Evolutionary conservation across 1,140 invertebrate genomes (phyloP), one percentile per base, ranked within the genome.

Genomic region (Aphaenogaster floridana): DNA sequence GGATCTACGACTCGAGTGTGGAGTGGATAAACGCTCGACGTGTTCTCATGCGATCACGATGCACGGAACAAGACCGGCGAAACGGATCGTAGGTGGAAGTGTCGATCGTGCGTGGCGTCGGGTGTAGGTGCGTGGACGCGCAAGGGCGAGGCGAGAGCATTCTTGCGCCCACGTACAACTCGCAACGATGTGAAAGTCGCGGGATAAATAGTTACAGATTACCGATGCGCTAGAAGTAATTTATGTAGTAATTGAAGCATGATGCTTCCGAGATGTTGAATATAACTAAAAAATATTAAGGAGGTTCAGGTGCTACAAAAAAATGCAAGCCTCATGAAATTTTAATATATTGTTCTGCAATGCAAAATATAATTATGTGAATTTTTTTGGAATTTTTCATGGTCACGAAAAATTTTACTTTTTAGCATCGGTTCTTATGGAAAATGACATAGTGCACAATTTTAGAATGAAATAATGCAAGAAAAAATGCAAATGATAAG

Each of bases 31-130:
- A 88, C 66, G 48, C 13, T 50, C 13, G 57, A 57, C 57, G 15
- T 64, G 48, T 81, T 88, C 76, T 76, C 84, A 86, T 69, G 61
- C 61, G 68, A 57, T 71, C 52, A 54, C 52, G 4, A 59, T 15
- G 11, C 54, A n/a, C 28, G 57, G 36, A 64, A 72, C 86, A 45
- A 66, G 78, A 88, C 64, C 66, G 76, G 28, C 66, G 21, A 34
- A 79, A 68, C 48, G 48, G 34, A 57, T 87, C 48, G 69, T 89
- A 48, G 39, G 59, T 88, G 87, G 57, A 86, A 48, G 48, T 48
- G 42, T 69, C 74, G 48, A 86, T 86, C 68, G 68, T 74, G 66
- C 69, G 66, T 68, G 45, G 77, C 21, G n/a, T 54, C 42, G 39
- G 11, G 39, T 74, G 28, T 54, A 77, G n/a, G 45, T 50, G 39